Conservation (phyloP, 2,797 vertebrate genomes). For the Protosalanx chinensis region DNA sequence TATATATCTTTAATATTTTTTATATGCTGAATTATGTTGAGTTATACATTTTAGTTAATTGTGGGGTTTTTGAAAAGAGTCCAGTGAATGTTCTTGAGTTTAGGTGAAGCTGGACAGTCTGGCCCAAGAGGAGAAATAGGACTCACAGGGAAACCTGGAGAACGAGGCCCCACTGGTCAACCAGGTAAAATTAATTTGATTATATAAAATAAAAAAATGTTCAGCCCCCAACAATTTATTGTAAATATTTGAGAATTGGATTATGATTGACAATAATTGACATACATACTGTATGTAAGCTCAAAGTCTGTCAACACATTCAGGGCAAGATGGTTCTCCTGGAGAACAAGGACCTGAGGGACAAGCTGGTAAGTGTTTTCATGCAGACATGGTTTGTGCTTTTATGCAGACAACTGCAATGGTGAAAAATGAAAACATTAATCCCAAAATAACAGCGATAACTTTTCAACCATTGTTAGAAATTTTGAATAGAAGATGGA, state of each 20-base stretch:
- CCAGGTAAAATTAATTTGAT: slow-evolving; percentile 9
- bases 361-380: no score
- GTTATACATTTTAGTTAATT: background rate
- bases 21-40: background rate
- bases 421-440: background rate
- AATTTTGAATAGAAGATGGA: background rate
- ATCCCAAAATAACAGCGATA: background rate
- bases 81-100: background rate
- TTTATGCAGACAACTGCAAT: no score
- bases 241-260: no score
- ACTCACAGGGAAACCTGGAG: background rate
- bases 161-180: background rate
- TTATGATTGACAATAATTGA: no score
- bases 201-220: background rate
- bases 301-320: no score
- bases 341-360: no score
- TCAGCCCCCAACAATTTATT: no score
- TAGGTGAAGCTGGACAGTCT: background rate
- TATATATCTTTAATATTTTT: slow-evolving; percentile 3
- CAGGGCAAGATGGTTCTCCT: no score
- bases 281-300: no score
- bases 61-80: background rate
- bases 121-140: slow-evolving; percentile 5
- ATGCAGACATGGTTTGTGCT: no score
- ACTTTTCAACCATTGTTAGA: background rate